Percentiles rank a stretch among this genome's conserved stretches.
These are phyloP conservation scores for Tachina grossa DNA, from an alignment of 2,888 invertebrate species.

Conservation along the genomic window DNA sequence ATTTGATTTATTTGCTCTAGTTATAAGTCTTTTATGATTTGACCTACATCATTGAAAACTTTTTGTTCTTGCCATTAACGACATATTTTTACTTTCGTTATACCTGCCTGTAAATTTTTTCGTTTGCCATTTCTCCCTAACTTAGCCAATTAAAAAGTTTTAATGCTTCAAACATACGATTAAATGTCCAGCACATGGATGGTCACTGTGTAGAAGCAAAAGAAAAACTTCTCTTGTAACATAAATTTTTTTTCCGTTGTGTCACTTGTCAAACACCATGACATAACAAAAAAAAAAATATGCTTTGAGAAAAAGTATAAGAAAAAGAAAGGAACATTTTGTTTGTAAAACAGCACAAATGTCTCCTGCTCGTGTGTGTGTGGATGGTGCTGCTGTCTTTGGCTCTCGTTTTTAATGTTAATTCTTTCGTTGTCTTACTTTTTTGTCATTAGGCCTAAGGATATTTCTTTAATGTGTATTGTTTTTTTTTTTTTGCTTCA, in stretches of 20 bases:
- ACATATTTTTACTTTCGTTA: constrained; percentile 1
- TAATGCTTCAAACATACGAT: constrained; percentile 24
- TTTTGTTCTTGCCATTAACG: not conserved
- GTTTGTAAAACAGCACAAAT: constrained; percentile 37
- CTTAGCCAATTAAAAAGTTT: constrained; percentile 47
- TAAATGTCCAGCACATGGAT: not conserved
- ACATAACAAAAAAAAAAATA: not conserved
- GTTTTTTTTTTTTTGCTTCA: constrained; percentile 42
- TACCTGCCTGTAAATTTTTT: not conserved
- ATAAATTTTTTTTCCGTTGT: constrained; percentile 7
- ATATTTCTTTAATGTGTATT: constrained; percentile 55
- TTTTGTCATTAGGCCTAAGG: constrained; percentile 53
- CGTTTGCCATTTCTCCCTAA: not conserved
- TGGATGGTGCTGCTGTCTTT: constrained; percentile 14
- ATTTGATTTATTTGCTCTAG: too few relatives aligned
- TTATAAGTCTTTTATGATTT: not conserved
- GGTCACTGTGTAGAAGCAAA: not conserved
- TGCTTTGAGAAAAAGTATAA: not conserved
- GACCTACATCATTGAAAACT: constrained; percentile 19
- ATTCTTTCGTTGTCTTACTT: not conserved
- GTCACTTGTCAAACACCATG: constrained; percentile 3
- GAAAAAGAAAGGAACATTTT: too few relatives aligned
- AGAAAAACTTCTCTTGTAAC: not conserved
- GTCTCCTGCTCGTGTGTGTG: constrained; percentile 9
- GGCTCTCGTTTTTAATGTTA: not conserved